Base-by-base conservation (phyloP, 2,888 invertebrate species). In the Rhagonycha lutea region DNA sequence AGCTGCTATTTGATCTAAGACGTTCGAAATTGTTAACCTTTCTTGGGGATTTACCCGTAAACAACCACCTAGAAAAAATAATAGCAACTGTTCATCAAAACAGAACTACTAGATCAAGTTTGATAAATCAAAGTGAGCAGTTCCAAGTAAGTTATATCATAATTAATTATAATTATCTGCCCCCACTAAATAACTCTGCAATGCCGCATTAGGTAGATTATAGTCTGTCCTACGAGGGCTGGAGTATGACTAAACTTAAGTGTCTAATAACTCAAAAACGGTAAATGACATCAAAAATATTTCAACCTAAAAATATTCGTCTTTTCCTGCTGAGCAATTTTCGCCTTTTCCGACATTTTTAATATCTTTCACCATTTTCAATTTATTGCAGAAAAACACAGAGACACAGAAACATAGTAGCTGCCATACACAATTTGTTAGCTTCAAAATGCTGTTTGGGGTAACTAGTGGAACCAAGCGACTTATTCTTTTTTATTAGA, bases 1-100 rank as follows among this genome's bases (percentile, higher is more conserved):
- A 73, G 97, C 95, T 73, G 95, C 96, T 80, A 98, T 88, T 81
- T 95, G 91, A 86, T 98, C 97, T 83, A 98, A 89, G 72, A 98
- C 89, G 83, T 92, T 93, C 78, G 93, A 91, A 73, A 98, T 93
- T 71, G 92, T 91, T 81, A 97, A 90, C 80, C 99, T 92, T 82
- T 94, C 92, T 71, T 91, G 91, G 3, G 98, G 98, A 87, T 98
- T 95, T 67, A 94, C 92, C 83, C 92, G 92, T 75, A 96, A 90
- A 85, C 95, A 95, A 75, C 95, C 95, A 86, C 89, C 94, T 91
- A 90, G 80, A 86, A 89, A 88, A 83, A 75, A 24, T 24, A 1
- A 12, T 65, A 23, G 14, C 4, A 65, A 26, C n/a, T 65, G 11
- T 63, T 3, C 8, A 47, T n/a, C 7, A 47, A 47, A n/a, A 12